Base-by-base conservation (phyloP, 2,888 invertebrate genomes). In the Teleiodes luculella region DNA sequence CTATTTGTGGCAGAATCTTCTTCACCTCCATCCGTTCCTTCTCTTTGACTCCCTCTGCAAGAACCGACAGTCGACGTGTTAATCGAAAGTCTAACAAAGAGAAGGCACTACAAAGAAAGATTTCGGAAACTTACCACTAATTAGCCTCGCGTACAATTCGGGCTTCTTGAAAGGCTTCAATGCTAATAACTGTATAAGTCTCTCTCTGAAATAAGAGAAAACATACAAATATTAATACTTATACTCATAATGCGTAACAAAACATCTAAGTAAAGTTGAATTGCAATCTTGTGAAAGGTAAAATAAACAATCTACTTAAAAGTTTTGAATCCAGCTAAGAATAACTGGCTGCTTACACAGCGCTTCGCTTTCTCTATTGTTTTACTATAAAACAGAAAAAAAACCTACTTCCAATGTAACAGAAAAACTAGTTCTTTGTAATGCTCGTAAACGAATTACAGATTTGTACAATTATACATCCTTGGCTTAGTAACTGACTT, bases 81-180 rank as follows among this genome's bases (percentile, higher is more conserved):
- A 20, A 20, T 41, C 20, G 39, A 39, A 18, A 10, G 16, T 41
- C 36, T 18, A 35, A 20, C 11, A 48, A 20, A n/a, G 6, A 18
- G 33, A 47, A 36, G 18, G n/a, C 14, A 31, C 5, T 1, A n/a
- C n/a, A n/a, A n/a, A 16, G 14, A 18, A 35, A 28, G 55, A 56
- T 41, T 60, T 55, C 56, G 56, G 52, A 24, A 47, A 88, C 92
- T 90, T 88, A 96, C 96, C 96, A 91, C 93, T 94, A 69, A 88
- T 92, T 69, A 98, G 91, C 73, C 96, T 94, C 67, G 94, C 91
- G 79, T 93, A 94, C 59, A 98, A 88, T 90, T 98, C 98, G 57
- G 96, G 96, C 90, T 97, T 98, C 90, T 97, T 98, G 89, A 95
- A 97, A 62, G 97, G 95, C 90, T 95, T 94, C 85, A 98, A 89